Conservation (phyloP, 2,797 vertebrate species). For the Fistularia commersonii region DNA sequence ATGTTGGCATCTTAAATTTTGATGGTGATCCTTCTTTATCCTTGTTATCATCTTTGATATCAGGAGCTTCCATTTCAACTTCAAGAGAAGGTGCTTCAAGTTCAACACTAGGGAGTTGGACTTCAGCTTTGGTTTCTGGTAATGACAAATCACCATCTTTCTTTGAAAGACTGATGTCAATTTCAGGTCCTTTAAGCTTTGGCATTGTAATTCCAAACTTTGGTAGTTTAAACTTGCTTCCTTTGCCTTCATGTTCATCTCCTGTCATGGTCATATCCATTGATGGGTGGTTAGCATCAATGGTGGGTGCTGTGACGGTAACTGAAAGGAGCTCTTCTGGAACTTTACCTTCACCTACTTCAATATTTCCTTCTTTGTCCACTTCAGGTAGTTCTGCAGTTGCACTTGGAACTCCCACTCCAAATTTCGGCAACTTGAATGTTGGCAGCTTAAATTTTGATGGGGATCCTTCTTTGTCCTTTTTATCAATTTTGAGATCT, state of each 20-base stretch:
- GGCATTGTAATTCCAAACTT: neutral
- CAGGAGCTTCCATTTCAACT: conserved; percentile 28
- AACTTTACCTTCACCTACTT: too few relatives aligned
- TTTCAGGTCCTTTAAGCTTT: conserved; percentile 20
- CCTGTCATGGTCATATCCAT: conserved; percentile 19
- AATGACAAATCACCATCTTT: conserved; percentile 14
- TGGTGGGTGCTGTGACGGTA: too few relatives aligned
- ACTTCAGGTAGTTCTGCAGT: conserved; percentile 24
- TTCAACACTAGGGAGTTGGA: conserved; percentile 24
- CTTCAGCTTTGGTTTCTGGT: conserved; percentile 10
- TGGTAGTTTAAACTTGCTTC: too few relatives aligned
- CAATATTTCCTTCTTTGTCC: conserved; percentile 19
- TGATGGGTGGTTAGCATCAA: conserved; percentile 29
- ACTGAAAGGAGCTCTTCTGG: too few relatives aligned
- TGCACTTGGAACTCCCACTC: conserved; percentile 48
- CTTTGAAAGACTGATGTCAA: conserved; percentile 21
- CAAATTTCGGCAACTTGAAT: conserved; percentile 44
- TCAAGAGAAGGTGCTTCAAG: conserved; percentile 16
- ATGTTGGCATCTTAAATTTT: conserved; percentile 42
- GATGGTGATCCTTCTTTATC: conserved; percentile 25
- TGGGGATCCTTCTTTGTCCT: conserved; percentile 19
- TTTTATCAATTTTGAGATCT: neutral
- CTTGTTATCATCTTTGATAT: conserved; percentile 4
- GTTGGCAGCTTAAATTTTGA: conserved; percentile 39
- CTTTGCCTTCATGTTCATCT: conserved; percentile 18